Percentiles rank a stretch among this genome's conserved stretches.
Conservation (phyloP, 2,888 invertebrate species). For the Nymphalis c-album region DNA sequence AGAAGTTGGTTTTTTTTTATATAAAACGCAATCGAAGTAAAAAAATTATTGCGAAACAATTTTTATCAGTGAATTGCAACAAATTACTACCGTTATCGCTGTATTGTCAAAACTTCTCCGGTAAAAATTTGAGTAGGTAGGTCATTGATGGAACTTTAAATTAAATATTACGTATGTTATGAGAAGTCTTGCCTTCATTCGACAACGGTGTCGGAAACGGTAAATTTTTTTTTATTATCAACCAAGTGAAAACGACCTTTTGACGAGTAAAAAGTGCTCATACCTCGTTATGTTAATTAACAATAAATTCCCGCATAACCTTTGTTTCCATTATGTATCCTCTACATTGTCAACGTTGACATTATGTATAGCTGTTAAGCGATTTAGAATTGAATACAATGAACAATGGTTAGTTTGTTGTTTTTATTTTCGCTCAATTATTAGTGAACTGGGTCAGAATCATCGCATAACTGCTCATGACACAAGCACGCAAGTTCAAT, state of each 20-base stretch:
- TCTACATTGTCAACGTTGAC: constrained; percentile 5
- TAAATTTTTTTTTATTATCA: constrained; percentile 45
- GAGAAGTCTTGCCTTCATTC: constrained; percentile 38
- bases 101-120: constrained; percentile 23
- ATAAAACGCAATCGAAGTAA: constrained; percentile 19
- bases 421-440: constrained; percentile 63
- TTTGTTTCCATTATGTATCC: constrained; percentile 24
- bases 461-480: constrained; percentile 72
- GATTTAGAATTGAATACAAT: constrained; percentile 32
- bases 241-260: constrained; percentile 37
- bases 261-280: constrained; percentile 36
- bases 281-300: constrained; percentile 34
- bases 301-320: constrained; percentile 20
- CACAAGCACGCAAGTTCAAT: constrained; percentile 65
- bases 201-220: constrained; percentile 48
- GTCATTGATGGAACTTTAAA: constrained; percentile 33
- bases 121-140: constrained; percentile 35
- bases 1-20: constrained; percentile 36
- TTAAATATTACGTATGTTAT: constrained; percentile 38
- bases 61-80: constrained; percentile 29
- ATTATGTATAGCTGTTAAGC: constrained; percentile 27
- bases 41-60: constrained; percentile 16
- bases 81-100: constrained; percentile 29
- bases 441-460: constrained; percentile 64
- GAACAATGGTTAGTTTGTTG: constrained; percentile 52